Base-by-base conservation (phyloP, 2,113 vertebrate genomes). In the Scolopax mira region DNA sequence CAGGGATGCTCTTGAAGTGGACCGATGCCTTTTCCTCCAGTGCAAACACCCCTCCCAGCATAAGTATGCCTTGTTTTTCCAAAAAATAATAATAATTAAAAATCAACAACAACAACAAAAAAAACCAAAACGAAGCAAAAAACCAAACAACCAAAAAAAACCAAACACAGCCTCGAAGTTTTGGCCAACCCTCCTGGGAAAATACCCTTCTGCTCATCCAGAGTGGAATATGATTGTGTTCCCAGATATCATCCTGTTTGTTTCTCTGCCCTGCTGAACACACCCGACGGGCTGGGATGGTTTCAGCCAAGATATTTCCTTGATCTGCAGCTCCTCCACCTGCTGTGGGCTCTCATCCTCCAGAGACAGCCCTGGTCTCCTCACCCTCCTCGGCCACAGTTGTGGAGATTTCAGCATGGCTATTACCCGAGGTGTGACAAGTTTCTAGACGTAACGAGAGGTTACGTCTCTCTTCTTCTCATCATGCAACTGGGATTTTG, bases 361-460 rank as follows among this genome's bases (percentile, higher is more conserved):
- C 2, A 2, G 37, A 44, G 57, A 60, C 42, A 77, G 5, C 54
- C 69, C 30, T 35, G 22, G 7, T 79, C 31, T 72, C 44, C 61
- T 54, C 37, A 23, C 11, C 1, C 3, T 72, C 54, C 77, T 82
- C 0, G 2, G 19, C 23, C 1, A 0, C 14, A 28, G 62, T 13
- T 46, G 51, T 5, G 7, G 60, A 90, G 79, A 83, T 93, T 92
- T 89, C 94, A 91, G 55, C 85, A 28, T 18, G 42, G 60, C 51
- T 92, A 96, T 96, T 96, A 93, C 44, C 13, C 0, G 31, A 96
- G 88, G 94, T 57, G 95, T 96, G 92, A 93, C 88, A 13, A 79
- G 96, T 96, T 96, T 96, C 92, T 94, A 89, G 92, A 90, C 11
- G 90, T 84, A 93, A 96, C 2, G 3, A 89, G 86, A 77, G 69